phyloP scores from a whole-genome alignment of 2,888 invertebrate species.

The Eremobia ochroleuca region DNA sequence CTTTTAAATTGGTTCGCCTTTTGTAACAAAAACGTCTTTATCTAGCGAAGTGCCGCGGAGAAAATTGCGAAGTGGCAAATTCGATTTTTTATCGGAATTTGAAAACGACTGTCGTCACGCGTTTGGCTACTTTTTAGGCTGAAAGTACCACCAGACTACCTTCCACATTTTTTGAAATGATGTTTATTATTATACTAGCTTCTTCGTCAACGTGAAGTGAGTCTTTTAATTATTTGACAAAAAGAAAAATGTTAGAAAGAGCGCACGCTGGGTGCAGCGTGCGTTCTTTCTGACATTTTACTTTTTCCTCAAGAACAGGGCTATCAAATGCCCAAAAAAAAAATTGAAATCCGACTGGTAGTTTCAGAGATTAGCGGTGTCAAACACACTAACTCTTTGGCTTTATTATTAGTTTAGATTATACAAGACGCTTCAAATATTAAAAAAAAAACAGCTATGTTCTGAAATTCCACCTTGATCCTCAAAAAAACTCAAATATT shows the following conservation, averaged over 20 bases:
- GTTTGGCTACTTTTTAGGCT: constrained; percentile 6
- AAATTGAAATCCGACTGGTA: neutral
- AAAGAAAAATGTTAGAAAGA: too few species aligned
- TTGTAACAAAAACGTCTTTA: constrained; percentile 55
- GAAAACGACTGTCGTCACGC: constrained; percentile 3
- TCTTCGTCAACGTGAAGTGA: too few species aligned
- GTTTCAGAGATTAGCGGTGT: neutral
- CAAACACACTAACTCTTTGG: neutral
- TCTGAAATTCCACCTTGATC: neutral
- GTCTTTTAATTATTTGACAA: too few species aligned
- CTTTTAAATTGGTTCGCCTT: constrained; percentile 62
- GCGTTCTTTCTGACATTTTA: too few species aligned
- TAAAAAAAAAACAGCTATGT: too few species aligned
- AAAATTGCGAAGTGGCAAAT: constrained; percentile 35
- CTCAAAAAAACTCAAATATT: neutral
- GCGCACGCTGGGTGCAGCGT: too few species aligned
- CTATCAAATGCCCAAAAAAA: neutral
- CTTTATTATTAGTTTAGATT: neutral
- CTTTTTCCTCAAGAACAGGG: neutral
- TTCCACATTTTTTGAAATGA: neutral
- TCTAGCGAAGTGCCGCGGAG: constrained; percentile 35
- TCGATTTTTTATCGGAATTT: constrained; percentile 35
- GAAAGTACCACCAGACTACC: neutral
- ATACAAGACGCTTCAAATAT: too few species aligned
- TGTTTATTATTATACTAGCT: too few species aligned